Conservation (phyloP, 1,140 invertebrate genomes). For the Dendrolimus kikuchii region DNA sequence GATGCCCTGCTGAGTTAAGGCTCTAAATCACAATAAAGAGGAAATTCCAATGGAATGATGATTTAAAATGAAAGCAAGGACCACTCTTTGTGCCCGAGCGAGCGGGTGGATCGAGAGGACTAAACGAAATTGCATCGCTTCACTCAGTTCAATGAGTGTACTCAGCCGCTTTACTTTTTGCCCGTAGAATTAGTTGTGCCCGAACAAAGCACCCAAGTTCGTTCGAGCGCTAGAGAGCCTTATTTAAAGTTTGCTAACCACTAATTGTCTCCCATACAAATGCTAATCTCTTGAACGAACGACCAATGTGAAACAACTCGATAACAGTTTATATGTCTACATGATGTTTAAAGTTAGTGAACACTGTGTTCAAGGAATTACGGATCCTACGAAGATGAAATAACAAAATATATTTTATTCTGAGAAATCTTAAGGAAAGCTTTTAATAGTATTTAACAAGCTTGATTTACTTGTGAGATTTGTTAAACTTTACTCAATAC, state of each 20-base stretch:
- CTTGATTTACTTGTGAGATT: too few species aligned
- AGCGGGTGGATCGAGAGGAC: constrained; percentile 7
- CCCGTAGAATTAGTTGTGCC: constrained; percentile 11
- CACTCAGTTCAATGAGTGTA: constrained; percentile 12
- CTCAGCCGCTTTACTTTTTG: constrained; percentile 16
- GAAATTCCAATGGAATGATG: constrained; percentile 4
- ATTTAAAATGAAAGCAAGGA: constrained; percentile 14
- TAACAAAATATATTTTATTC: too few species aligned
- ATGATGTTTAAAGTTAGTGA: too few species aligned
- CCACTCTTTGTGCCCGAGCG: constrained; percentile 10
- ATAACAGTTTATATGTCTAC: too few species aligned
- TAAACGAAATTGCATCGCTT: constrained; percentile 19
- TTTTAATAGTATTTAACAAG: too few species aligned
- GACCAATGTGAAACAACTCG: too few species aligned
- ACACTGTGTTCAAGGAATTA: too few species aligned
- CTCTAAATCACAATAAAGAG: too few species aligned
- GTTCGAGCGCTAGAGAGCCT: constrained; percentile 13
- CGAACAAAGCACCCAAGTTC: constrained; percentile 6
- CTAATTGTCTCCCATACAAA: constrained; percentile 19
- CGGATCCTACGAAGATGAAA: too few species aligned
- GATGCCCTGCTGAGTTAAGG: too few species aligned
- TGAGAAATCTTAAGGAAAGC: too few species aligned
- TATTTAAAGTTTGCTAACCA: constrained; percentile 18
- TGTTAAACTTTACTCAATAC: too few species aligned
- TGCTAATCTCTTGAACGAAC: constrained; percentile 18